A percentile compares a stretch with the other conserved stretches of the same genome.
Conservation (phyloP, 2,797 vertebrate genomes). For the Poeciliopsis paucimaculata region DNA sequence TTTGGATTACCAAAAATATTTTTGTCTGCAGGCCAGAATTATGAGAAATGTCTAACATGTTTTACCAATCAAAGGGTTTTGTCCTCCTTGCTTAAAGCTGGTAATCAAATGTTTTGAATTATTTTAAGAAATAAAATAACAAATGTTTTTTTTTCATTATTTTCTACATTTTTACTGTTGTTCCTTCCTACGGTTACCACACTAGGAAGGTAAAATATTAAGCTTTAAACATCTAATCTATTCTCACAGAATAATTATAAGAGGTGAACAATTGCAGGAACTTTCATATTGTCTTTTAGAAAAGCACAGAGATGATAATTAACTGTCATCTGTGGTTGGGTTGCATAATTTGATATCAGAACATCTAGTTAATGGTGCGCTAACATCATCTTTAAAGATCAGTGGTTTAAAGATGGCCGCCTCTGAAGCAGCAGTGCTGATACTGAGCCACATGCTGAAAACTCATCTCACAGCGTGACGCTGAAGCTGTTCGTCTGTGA, state of each 20-base stretch:
- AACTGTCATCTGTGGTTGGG: background rate
- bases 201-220: background rate
- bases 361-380: background rate
- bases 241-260: background rate
- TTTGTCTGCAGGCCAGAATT: background rate
- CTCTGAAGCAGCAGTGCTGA: background rate
- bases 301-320: background rate
- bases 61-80: background rate
- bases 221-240: background rate
- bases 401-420: background rate
- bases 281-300: background rate
- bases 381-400: background rate
- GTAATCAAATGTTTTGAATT: background rate
- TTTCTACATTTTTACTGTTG: background rate
- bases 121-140: background rate
- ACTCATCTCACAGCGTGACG: conserved; percentile 19
- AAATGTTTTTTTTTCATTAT: background rate
- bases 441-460: conserved; percentile 37
- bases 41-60: background rate
- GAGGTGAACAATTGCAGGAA: background rate
- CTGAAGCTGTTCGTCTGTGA: background rate
- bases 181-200: background rate
- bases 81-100: background rate
- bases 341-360: background rate
- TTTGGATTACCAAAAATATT: background rate